Evolutionary conservation across 2,888 invertebrate species (phyloP), one percentile per base, ranked within the genome.

Genomic region (Myopa tessellatipennis): DNA sequence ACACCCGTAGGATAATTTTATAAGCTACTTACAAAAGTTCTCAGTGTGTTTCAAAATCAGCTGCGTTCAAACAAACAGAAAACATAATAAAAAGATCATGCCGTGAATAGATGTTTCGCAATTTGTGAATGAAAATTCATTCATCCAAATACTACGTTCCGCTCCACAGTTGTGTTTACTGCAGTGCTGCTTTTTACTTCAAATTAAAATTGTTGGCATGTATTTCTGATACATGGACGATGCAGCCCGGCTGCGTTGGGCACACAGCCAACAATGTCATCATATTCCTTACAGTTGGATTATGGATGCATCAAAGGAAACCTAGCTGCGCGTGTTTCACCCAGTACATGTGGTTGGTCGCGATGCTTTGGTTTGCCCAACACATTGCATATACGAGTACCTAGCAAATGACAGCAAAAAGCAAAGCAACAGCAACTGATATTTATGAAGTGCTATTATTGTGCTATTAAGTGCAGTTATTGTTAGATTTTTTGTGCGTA

Each of bases 191-290:
- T 16, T 16, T 26, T 50, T 74, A 50, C 74, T 74, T 52, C 16
- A 74, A 74, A 74, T 65, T 74, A 74, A 74, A 61, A 74, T 74
- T 74, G 40, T 74, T 74, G 74, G 74, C 74, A 74, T 63, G 74
- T 65, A 63, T 63, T 65, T 50, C 63, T 16, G 36, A 40, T 45
- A 26, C 18, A 34, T 50, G 55, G 55, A 55, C 14, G 63, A 63
- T 65, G 74, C 74, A 74, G 65, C 63, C 50, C 61, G 50, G 70
- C 50, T 7, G n/a, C 36, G 45, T 74, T 74, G 74, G 74, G 74
- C 74, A 63, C 45, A 8, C 14, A 63, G 74, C 74, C 74, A 74
- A 74, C 45, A 74, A 61, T 74, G 50, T 74, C 74, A 74, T 65
- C 60, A 40, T 61, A 72, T 26, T 61, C 65, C 50, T 74, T 63